Evolutionary conservation across 2,113 vertebrate genomes (phyloP), one percentile per base, ranked within the genome.

Genomic region (Theropithecus gelada): DNA sequence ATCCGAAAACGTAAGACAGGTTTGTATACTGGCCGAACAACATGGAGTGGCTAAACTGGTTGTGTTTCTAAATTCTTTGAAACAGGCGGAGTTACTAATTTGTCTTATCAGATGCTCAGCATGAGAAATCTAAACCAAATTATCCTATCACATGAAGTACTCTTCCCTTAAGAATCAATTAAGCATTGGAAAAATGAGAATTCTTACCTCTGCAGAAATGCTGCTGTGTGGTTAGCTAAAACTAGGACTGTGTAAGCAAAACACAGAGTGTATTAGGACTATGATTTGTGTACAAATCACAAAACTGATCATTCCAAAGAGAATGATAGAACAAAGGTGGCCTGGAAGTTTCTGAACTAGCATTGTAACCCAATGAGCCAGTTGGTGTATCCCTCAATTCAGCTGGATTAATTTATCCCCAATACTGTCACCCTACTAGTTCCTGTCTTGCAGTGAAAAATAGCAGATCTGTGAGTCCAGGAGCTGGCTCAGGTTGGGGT

Each of bases 31-130:
- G 57, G 83, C 70, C 22, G 1, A 94, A 59, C 75, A 40, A 45
- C 55, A 8, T 9, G 1, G 27, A 66, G 90, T 32, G n/a, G 90
- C 20, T 76, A 30, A 81, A 75, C 93, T 88, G 88, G 90, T 83
- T 83, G 73, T 48, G 66, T 75, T 84, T 94, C 76, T 61, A 76
- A 93, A 55, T 72, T 35, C 20, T 96, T 93, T 89, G 78, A 61
- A 86, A 94, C 45, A 90, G 45, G 50, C n/a, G 61, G 52, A 18
- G 3, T 68, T 79, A 35, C 25, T 92, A 43, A 70, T 79, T 52
- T 86, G 43, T 76, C 55, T 70, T 90, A 97, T 94, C 48, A 94
- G 86, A 92, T 57, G 27, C 59, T 91, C 50, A 57, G 27, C 61
- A 32, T 40, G 73, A 88, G 38, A 86, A 73, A 92, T 64, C 61